phyloP scores from a whole-genome alignment of 2,113 vertebrate genomes.

The Neolamprologus falcicula region DNA sequence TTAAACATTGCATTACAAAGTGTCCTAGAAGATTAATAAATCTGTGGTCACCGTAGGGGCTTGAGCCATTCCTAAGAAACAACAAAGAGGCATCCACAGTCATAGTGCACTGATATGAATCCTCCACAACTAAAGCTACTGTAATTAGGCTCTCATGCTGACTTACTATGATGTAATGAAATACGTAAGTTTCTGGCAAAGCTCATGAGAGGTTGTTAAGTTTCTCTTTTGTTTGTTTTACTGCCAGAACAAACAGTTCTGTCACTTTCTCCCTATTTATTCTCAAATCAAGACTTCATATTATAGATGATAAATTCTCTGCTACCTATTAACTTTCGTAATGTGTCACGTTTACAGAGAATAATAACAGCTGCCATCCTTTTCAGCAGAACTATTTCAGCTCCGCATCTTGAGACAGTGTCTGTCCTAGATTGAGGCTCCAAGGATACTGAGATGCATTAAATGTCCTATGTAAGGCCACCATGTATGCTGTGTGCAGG shows the following conservation, averaged over 20 bases:
- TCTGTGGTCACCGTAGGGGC: neutral
- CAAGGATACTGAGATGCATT: neutral
- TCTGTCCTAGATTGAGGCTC: neutral
- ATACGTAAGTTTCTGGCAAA: neutral
- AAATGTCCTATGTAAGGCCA: neutral
- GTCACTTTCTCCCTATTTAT: neutral
- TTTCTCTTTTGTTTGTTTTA: neutral
- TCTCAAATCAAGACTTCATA: neutral
- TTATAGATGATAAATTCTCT: conserved; percentile 8
- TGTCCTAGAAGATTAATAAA: neutral
- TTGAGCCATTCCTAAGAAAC: neutral
- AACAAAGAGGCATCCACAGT: neutral
- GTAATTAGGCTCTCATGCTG: neutral
- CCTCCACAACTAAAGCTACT: neutral
- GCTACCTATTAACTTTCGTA: conserved; percentile 19
- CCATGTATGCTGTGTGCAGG: neutral
- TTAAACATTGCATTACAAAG: neutral
- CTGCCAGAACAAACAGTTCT: neutral
- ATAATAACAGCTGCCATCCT: conserved; percentile 22
- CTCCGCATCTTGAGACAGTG: neutral
- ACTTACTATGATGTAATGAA: neutral
- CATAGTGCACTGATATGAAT: neutral
- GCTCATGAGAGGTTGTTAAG: neutral
- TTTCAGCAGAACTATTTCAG: neutral
- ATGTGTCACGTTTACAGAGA: conserved; percentile 10